Evolutionary conservation across 2,797 vertebrate species (phyloP).

Genomic region (Tiaroga cobitis): DNA sequence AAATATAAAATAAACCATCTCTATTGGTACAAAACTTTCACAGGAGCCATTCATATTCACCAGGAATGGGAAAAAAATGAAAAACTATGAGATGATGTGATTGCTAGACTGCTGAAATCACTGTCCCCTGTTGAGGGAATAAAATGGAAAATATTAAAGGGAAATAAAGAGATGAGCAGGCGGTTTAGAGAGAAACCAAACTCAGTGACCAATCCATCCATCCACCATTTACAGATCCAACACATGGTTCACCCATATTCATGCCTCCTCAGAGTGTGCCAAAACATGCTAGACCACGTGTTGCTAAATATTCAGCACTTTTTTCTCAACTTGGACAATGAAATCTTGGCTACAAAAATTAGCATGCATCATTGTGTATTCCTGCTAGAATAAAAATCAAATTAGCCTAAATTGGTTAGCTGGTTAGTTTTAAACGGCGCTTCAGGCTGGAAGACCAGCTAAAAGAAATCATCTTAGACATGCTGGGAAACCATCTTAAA

Average conservation of each 20-base stretch:
- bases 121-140: conserved; percentile 47
- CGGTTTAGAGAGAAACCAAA: conserved; percentile 45
- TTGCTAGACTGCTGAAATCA: conserved; percentile 6
- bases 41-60: not conserved
- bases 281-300: conserved; percentile 40
- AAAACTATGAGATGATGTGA: conserved; percentile 47
- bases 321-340: conserved; percentile 1
- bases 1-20: conserved; percentile 4
- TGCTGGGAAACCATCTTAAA: not conserved
- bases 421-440: not conserved
- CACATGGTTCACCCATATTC: conserved; percentile 54
- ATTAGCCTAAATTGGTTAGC: not conserved
- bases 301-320: not conserved
- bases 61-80: conserved; percentile 38
- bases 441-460: not conserved
- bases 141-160: conserved; percentile 12
- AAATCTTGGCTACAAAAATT: not conserved
- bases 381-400: not conserved
- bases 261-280: conserved; percentile 73
- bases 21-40: not conserved
- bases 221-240: conserved; percentile 58
- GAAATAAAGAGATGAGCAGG: conserved; percentile 46
- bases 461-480: not conserved
- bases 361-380: not conserved
- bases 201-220: conserved; percentile 44